Percentiles rank a stretch among this genome's conserved stretches.
phyloP scores from a whole-genome alignment of 2,113 vertebrate genomes.

The Xyliphius kryptos region DNA sequence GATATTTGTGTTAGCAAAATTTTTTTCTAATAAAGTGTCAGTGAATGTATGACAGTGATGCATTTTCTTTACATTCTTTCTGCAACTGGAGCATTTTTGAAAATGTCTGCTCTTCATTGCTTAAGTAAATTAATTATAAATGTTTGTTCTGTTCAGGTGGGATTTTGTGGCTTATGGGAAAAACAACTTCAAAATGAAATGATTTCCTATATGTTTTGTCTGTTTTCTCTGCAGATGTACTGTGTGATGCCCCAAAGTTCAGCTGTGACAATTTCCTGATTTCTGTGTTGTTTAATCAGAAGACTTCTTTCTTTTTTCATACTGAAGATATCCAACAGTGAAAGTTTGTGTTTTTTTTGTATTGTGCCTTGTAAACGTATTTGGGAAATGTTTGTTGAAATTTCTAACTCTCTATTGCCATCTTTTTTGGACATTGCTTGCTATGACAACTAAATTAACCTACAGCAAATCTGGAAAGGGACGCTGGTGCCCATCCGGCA shows the following conservation, averaged over 20 bases:
- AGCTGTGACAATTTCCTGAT: constrained; percentile 59
- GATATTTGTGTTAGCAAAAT: too few relatives aligned
- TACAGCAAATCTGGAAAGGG: constrained; percentile 40
- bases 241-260: constrained; percentile 56
- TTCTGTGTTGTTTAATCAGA: constrained; percentile 41
- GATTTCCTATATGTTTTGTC: constrained; percentile 16
- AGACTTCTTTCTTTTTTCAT: too few relatives aligned
- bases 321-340: constrained; percentile 39
- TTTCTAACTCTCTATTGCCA: too few relatives aligned
- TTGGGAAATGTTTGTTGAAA: constrained; percentile 20
- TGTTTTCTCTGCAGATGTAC: constrained; percentile 52
- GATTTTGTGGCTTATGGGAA: too few relatives aligned
- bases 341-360: too few relatives aligned
- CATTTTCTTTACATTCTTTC: not conserved
- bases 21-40: too few relatives aligned
- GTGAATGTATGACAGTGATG: too few relatives aligned
- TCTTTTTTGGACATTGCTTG: constrained; percentile 6
- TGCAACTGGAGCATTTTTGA: not conserved
- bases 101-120: too few relatives aligned
- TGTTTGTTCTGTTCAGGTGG: too few relatives aligned
- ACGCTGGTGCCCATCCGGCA: constrained; percentile 29
- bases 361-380: not conserved
- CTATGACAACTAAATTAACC: constrained; percentile 43
- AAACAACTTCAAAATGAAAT: too few relatives aligned
- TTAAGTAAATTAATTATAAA: too few relatives aligned